Evolutionary conservation across 2,888 invertebrate genomes (phyloP).

Genomic region (Drosophila putrida): DNA sequence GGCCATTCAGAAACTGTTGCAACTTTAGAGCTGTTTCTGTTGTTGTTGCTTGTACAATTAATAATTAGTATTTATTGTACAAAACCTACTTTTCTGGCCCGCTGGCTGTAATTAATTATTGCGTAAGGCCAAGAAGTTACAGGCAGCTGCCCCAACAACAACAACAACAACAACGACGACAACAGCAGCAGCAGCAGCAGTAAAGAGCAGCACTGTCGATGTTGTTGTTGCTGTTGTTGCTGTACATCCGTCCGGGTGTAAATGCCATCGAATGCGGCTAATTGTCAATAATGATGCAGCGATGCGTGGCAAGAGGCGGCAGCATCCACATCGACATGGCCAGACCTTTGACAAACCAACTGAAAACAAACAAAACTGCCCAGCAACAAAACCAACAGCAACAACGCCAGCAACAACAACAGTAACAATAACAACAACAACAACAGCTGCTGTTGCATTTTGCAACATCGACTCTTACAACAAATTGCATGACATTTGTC

Average conservation of each 20-base stretch:
- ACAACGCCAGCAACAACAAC: slow-evolving; percentile 30
- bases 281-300: slow-evolving; percentile 81
- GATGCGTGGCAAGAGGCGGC: slow-evolving; percentile 74
- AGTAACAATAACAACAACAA: slow-evolving; percentile 4
- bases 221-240: slow-evolving; percentile 32
- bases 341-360: slow-evolving; percentile 80
- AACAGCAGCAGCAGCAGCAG: slow-evolving; percentile 8
- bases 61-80: slow-evolving; percentile 73
- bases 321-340: slow-evolving; percentile 60
- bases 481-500: slow-evolving; percentile 79
- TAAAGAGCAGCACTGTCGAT: neutral
- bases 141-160: slow-evolving; percentile 41
- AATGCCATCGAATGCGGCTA: slow-evolving; percentile 79
- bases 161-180: slow-evolving; percentile 22
- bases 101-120: slow-evolving; percentile 75
- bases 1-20: slow-evolving; percentile 61
- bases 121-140: slow-evolving; percentile 78
- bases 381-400: slow-evolving; percentile 45
- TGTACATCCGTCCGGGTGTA: slow-evolving; percentile 72
- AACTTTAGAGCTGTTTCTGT: slow-evolving; percentile 45
- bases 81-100: slow-evolving; percentile 75
- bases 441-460: slow-evolving; percentile 60
- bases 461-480: slow-evolving; percentile 68
- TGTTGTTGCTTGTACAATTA: slow-evolving; percentile 59
- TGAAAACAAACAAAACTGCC: slow-evolving; percentile 75